Evolutionary conservation across 2,888 invertebrate species (phyloP).

Genomic region (Dusona sp.): DNA sequence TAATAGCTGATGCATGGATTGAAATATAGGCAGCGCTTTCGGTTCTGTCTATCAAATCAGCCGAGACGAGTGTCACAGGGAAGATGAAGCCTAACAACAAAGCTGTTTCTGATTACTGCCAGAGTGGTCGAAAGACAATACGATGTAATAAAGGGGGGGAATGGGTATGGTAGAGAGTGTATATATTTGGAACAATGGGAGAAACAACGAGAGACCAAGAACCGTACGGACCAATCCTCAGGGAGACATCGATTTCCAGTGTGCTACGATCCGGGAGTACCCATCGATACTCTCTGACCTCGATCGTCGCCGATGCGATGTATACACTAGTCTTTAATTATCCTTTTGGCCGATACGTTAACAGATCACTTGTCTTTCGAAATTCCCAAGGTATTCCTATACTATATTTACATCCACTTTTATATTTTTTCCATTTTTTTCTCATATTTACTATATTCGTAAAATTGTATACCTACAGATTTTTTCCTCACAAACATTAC

Average conservation of each 20-base stretch:
- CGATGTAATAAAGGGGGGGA: constrained; percentile 69
- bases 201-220: constrained; percentile 44
- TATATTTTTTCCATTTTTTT: not conserved
- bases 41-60: constrained; percentile 21
- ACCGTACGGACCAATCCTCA: constrained; percentile 15
- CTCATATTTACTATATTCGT: no score
- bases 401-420: not conserved
- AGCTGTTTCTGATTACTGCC: constrained; percentile 75
- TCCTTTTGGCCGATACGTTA: constrained; percentile 1
- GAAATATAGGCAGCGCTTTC: constrained; percentile 35
- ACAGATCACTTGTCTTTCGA: not conserved
- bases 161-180: constrained; percentile 36
- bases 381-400: constrained; percentile 6
- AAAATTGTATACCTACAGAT: no score
- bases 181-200: constrained; percentile 73
- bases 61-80: constrained; percentile 42
- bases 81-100: constrained; percentile 69
- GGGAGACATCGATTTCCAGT: constrained; percentile 16
- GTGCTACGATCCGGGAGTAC: constrained; percentile 41
- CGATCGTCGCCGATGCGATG: constrained; percentile 12
- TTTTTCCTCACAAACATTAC: no score
- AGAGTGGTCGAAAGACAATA: constrained; percentile 74
- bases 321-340: constrained; percentile 24
- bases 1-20: constrained; percentile 5
- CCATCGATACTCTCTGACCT: constrained; percentile 54